Evolutionary conservation across 2,113 vertebrate genomes (phyloP), one percentile per base, ranked within the genome.

Genomic region (Dermatemys mawii): DNA sequence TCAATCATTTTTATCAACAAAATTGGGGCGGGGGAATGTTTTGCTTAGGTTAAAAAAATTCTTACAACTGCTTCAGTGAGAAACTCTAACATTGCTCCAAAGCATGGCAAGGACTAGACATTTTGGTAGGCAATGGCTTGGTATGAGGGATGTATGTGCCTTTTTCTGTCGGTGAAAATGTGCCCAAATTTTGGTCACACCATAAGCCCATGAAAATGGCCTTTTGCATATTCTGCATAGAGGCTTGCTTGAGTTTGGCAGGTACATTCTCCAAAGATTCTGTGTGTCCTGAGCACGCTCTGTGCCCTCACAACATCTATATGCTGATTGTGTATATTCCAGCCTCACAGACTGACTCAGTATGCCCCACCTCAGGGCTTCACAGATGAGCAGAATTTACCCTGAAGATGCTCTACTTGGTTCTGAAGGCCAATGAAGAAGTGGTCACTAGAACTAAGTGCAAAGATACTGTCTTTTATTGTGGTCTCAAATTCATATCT

Each of bases 1-100:
- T 78, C 38, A 82, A 24, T 50, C 26, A 44, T 82, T 90, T 89
- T 76, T 79, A 49, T 81, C 10, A 85, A 50, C 17, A 73, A 78
- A 53, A 3, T 2, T 8, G 24, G 35, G n/a, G n/a, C n/a, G 55
- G 8, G 35, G 1, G 60, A 73, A 27, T 5, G 41, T 0, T 0
- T 0, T 32, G 70, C 84, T 80, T 35, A 55, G 55, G 5, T 12
- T 9, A 16, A 55, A 73, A 60, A 67, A 63, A 50, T 13, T 84
- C 13, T 83, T 29, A 41, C 8, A 81, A 4, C 2, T 17, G 41
- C 27, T 57, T 81, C 41, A 75, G 48, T 75, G 0, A 41, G 5
- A 87, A 67, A 10, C 32, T 54, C 19, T n/a, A 78, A 76, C 55
- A 13, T 26, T 24, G 63, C 38, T n/a, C n/a, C n/a, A n/a, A n/a